A percentile compares a stretch with the other conserved stretches of the same genome.
These are phyloP conservation scores for Clistopyga incitator DNA, from an alignment of 2,888 invertebrate genomes.

Conservation along the genomic window DNA sequence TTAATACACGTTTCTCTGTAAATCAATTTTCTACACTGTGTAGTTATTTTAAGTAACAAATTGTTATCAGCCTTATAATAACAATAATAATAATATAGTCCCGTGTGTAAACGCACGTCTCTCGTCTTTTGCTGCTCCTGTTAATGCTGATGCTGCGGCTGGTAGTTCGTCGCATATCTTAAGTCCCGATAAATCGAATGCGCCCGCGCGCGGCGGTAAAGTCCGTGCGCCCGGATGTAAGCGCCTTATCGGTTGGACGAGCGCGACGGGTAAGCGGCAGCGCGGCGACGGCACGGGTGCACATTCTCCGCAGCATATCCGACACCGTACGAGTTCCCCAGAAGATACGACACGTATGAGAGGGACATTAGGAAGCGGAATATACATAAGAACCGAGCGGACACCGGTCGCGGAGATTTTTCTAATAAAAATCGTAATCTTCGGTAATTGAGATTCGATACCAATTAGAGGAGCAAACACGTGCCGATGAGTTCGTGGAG, in stretches of 20 bases:
- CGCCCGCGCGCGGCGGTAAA: conserved; percentile 61
- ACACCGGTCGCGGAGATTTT: conserved; percentile 21
- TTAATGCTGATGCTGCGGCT: conserved; percentile 65
- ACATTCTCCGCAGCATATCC: conserved; percentile 30
- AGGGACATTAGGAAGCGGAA: conserved; percentile 36
- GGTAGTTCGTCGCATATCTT: conserved; percentile 71
- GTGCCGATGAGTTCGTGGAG: conserved; percentile 19
- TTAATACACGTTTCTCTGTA: no score
- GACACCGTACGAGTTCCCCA: conserved; percentile 20
- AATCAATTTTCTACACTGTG: no score
- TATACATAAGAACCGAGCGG: conserved; percentile 19
- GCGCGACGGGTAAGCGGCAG: conserved; percentile 36
- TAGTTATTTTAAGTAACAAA: no score
- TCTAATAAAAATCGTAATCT: conserved; percentile 72
- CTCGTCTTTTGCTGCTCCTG: conserved; percentile 35
- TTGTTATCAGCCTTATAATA: no score
- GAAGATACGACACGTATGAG: conserved; percentile 26
- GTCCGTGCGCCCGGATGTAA: conserved; percentile 54
- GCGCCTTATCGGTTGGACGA: conserved; percentile 60
- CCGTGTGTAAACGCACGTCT: conserved; percentile 28
- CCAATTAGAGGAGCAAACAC: conserved; percentile 72
- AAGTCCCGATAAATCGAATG: conserved; percentile 78
- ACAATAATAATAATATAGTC: conserved; percentile 42
- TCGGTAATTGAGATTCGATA: conserved; percentile 80
- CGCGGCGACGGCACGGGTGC: conserved; percentile 41